These are phyloP conservation scores for Lasioglossum oenotherae DNA, from an alignment of 2,888 invertebrate species.

Conservation along the genomic window DNA sequence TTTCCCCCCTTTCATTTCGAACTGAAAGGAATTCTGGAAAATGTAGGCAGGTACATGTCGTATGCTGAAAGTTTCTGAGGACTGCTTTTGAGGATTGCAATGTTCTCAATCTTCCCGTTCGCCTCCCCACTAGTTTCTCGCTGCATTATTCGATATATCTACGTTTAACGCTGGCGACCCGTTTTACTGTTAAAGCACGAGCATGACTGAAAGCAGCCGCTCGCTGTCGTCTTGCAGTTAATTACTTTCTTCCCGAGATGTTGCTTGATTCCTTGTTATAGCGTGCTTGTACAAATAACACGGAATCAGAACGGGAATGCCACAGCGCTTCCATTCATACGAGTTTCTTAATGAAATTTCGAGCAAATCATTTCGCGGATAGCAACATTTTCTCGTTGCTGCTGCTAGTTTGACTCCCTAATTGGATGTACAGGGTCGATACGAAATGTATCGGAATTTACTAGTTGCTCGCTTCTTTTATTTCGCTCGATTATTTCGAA, in stretches of 20 bases:
- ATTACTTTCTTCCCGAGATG: constrained; percentile 66
- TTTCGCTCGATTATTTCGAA: too few species aligned
- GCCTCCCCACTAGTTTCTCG: constrained; percentile 36
- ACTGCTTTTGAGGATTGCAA: constrained; percentile 61
- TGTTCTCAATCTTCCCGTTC: constrained; percentile 60
- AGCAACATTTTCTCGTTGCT: neutral
- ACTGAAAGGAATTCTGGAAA: constrained; percentile 71
- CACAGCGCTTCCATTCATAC: neutral
- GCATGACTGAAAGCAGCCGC: constrained; percentile 34
- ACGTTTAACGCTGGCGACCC: constrained; percentile 46
- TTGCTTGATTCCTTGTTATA: neutral
- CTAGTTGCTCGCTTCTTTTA: too few species aligned
- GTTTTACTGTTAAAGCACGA: constrained; percentile 47
- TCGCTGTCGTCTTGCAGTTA: constrained; percentile 66
- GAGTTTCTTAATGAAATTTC: neutral
- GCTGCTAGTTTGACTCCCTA: too few species aligned
- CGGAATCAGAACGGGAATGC: neutral
- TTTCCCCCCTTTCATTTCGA: constrained; percentile 66
- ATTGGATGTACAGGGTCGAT: too few species aligned
- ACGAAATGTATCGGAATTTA: too few species aligned
- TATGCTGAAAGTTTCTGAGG: constrained; percentile 56
- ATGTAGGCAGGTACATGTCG: constrained; percentile 64
- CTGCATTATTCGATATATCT: constrained; percentile 42
- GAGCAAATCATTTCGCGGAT: neutral
- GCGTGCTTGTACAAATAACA: neutral